Base-by-base conservation (phyloP, 2,797 vertebrate species). In the Tiaroga cobitis region DNA sequence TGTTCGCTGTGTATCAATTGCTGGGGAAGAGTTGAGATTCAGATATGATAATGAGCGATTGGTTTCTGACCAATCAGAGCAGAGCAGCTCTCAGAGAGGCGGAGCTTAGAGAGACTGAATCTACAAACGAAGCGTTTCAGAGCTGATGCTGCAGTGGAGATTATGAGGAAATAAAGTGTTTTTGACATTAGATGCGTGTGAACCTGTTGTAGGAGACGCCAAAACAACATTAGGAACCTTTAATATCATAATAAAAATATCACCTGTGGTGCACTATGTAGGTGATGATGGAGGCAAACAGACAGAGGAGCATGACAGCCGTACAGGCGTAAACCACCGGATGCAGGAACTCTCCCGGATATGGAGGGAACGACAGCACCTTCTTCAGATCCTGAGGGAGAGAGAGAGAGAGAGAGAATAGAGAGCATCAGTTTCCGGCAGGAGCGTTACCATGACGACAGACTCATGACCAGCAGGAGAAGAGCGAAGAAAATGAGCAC, bases 241-340 rank as follows among this genome's bases (percentile, higher is more conserved):
- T 29, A 63, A 63, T 26, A 61, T 0, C 59, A 63, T 15, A 15
- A 2, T 4, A 59, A n/a, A n/a, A n/a, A n/a, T n/a, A n/a, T n/a
- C n/a, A 99, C 98, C 97, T 98, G 95, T 96, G 97, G 93, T 99
- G 98, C 91, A 99, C 96, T 88, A 99, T 94, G 93, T 99, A 99
- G 82, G 98, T 99, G 94, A 97, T 94, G 93, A 97, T 96, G 87
- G 98, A 99, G 93, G 97, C 96, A 87, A 99, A 97, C 88, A 99
- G 96, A 93, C 98, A 99, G 90, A 99, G 94, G 91, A 99, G 95
- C 97, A 98, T 98, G 93, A 99, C 97, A 5, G 98, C 97, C 0
- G 98, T 99, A 94, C 98, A 99, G 87, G 98, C 98, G 85, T 99
- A 99, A 92, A 99, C 97, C 94, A 99, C 98, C 89, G 98, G 98